Conservation (phyloP, 2,113 vertebrate species). For the Seriola quinqueradiata region DNA sequence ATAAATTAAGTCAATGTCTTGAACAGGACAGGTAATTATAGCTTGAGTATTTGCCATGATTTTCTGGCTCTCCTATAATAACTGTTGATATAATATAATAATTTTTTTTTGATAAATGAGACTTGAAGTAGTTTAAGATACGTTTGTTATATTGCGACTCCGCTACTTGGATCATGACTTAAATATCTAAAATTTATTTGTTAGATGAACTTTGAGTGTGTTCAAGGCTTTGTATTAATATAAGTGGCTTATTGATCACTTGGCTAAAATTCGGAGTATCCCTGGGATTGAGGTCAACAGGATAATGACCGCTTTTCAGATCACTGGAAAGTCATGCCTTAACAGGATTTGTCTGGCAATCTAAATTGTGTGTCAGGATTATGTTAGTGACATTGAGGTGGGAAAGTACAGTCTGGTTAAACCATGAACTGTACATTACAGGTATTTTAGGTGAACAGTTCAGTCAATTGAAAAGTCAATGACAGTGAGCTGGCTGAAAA, state of each 20-base stretch:
- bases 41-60: background rate
- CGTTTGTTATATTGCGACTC: background rate
- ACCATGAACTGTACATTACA: constrained; percentile 5
- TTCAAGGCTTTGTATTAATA: constrained; percentile 36
- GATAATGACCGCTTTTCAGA: constrained; percentile 80
- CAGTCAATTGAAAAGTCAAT: background rate
- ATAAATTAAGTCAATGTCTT: background rate
- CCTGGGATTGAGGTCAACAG: constrained; percentile 80
- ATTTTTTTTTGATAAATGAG: background rate
- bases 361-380: constrained; percentile 78
- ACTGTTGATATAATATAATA: background rate
- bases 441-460: background rate
- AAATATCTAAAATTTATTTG: constrained; percentile 9
- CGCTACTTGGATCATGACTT: background rate
- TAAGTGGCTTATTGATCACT: constrained; percentile 76
- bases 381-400: constrained; percentile 77
- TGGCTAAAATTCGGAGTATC: constrained; percentile 56
- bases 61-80: background rate
- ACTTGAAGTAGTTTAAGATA: background rate
- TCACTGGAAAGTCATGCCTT: constrained; percentile 84
- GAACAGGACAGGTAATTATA: background rate
- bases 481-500: background rate
- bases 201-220: constrained; percentile 27
- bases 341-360: constrained; percentile 86
- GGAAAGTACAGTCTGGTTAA: constrained; percentile 47